Evolutionary conservation across 2,113 vertebrate genomes (phyloP).

Genomic region (Struthio camelus): DNA sequence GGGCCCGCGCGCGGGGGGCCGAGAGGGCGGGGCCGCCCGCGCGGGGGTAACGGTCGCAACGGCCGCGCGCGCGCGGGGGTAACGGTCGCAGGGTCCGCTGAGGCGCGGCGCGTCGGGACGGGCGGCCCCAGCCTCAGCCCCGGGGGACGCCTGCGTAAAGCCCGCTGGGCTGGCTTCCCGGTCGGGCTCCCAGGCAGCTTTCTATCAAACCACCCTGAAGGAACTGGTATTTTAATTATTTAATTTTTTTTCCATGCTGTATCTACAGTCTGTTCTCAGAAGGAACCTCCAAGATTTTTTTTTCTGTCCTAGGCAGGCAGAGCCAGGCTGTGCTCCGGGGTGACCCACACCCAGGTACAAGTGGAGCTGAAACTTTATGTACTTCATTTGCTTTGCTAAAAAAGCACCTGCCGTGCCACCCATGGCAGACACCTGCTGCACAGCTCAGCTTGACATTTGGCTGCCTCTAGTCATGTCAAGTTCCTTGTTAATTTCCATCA

Average conservation of each 20-base stretch:
- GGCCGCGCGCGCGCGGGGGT: no score
- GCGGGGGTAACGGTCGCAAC: no score
- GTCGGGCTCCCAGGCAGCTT: background rate
- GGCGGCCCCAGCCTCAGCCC: no score
- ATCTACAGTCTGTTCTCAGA: fast-evolving
- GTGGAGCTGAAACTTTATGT: background rate
- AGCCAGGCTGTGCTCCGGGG: background rate
- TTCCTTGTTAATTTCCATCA: background rate
- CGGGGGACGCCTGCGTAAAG: no score
- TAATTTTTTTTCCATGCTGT: fast-evolving
- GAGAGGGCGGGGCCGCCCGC: background rate
- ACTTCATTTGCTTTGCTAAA: background rate
- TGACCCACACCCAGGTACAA: background rate
- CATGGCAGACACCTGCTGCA: background rate
- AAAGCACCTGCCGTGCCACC: background rate
- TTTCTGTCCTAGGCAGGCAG: fast-evolving
- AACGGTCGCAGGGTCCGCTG: no score
- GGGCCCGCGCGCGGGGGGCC: background rate
- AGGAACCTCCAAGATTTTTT: fast-evolving
- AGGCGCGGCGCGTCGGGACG: no score
- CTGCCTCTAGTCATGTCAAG: background rate
- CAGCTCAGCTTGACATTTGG: background rate
- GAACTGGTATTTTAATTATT: fast-evolving
- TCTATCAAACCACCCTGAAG: fast-evolving
- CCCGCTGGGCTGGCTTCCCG: no score